These are phyloP conservation scores for Florisuga fusca DNA, from an alignment of 2,797 vertebrate genomes.

Conservation along the genomic window DNA sequence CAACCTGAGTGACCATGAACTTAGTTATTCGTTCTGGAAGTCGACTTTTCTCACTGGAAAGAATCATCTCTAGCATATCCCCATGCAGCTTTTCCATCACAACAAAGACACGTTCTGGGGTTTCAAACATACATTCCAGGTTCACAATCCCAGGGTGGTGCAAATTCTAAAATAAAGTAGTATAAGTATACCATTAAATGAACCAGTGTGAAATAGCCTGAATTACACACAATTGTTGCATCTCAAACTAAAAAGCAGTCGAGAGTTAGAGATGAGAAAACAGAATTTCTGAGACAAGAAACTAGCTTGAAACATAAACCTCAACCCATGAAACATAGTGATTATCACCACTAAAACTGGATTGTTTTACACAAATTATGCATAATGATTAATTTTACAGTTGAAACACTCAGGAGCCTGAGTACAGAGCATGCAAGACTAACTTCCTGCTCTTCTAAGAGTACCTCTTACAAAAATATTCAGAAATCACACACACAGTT, in stretches of 20 bases:
- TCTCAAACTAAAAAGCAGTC: neutral
- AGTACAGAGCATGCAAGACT: neutral
- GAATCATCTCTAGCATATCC: constrained; percentile 98
- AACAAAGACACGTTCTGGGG: constrained; percentile 95
- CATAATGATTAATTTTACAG: neutral
- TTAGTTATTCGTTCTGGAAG: constrained; percentile 96
- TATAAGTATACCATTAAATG: neutral
- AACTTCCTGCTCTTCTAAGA: neutral
- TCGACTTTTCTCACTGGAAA: constrained; percentile 96
- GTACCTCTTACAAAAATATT: neutral
- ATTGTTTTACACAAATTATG: neutral
- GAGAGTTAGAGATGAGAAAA: neutral
- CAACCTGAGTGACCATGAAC: constrained; percentile 98
- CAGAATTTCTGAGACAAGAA: neutral
- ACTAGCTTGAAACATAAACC: neutral
- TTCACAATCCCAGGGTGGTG: constrained; percentile 98
- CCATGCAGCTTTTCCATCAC: constrained; percentile 99
- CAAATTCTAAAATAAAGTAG: constrained; percentile 86
- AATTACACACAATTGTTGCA: neutral
- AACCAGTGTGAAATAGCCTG: neutral
- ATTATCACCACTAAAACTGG: neutral
- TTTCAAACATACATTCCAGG: constrained; percentile 99
- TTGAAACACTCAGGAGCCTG: neutral
- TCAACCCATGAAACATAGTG: neutral
- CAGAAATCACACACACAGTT: neutral